Evolutionary conservation across 1,140 invertebrate genomes (phyloP), one percentile per base, ranked within the genome.

Genomic region (Heliconius congener): DNA sequence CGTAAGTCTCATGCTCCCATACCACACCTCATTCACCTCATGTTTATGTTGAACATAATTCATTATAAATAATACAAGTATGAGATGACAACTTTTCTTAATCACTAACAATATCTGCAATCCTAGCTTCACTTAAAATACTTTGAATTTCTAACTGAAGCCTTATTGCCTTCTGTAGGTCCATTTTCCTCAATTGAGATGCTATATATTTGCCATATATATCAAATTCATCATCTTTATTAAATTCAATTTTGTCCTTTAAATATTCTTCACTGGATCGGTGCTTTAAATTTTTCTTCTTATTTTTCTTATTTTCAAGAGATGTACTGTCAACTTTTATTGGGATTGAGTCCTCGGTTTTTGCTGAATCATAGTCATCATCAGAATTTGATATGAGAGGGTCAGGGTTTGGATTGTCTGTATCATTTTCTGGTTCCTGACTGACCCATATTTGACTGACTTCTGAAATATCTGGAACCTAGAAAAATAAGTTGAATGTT

Each of bases 191-290:
- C n/a, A 93, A 81, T 46, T 92, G 90, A 42, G 89, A 83, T 18
- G 91, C 91, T 73, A 93, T 88, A 30, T 90, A 91, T 72, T 91
- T 90, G 0, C 91, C 90, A 83, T 91, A 93, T n/a, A 92, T 88
- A 83, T 92, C 91, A 89, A 93, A 93, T 71, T 93, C 91, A 86
- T 93, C 91, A 23, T 93, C 91, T 81, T 84, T 88, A 1, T 50
- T 16, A 70, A 8, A 66, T 57, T 81, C 73, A 52, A 77, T 60
- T 46, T 55, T 76, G 55, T 85, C 82, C 80, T 81, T 77, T 13
- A 66, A 18, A 70, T 73, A 74, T 34, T 78, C 55, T 27, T 81
- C 74, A 39, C 52, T 81, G 6, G 71, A 37, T 84, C 83, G 84
- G 66, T 84, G 84, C 77, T 88, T 92, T 3, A 85, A 75, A 81